Conservation (phyloP, 1,140 invertebrate genomes). For the Acromyrmex charruanus region DNA sequence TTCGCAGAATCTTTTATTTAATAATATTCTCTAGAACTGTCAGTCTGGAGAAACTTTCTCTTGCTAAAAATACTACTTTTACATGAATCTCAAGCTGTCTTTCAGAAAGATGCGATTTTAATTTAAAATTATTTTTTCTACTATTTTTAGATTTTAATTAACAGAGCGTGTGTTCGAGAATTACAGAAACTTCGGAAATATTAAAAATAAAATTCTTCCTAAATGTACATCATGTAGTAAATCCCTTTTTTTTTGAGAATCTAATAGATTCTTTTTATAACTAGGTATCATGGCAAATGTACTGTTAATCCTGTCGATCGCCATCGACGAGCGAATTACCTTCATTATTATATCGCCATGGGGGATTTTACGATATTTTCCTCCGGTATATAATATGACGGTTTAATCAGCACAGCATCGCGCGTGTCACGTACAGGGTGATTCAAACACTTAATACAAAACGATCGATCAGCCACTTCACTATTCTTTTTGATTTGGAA, state of each 20-base stretch:
- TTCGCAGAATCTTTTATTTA: neutral
- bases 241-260: neutral
- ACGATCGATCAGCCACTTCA: neutral
- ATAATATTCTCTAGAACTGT: neutral
- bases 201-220: neutral
- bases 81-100: neutral
- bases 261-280: constrained; percentile 7
- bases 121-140: neutral
- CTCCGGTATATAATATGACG: constrained; percentile 19
- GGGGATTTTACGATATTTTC: constrained; percentile 52
- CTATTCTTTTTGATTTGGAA: constrained; percentile 1
- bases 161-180: neutral
- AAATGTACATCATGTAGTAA: neutral
- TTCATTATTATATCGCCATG: constrained; percentile 40
- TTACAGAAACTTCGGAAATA: neutral
- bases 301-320: constrained; percentile 29
- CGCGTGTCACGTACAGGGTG: constrained; percentile 12
- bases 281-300: neutral
- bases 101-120: neutral
- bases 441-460: neutral
- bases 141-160: neutral
- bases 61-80: neutral
- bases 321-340: constrained; percentile 28
- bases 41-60: neutral
- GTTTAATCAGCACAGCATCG: constrained; percentile 23